Conservation (phyloP, 2,888 invertebrate species). For the Pachycephus smyrnensis region DNA sequence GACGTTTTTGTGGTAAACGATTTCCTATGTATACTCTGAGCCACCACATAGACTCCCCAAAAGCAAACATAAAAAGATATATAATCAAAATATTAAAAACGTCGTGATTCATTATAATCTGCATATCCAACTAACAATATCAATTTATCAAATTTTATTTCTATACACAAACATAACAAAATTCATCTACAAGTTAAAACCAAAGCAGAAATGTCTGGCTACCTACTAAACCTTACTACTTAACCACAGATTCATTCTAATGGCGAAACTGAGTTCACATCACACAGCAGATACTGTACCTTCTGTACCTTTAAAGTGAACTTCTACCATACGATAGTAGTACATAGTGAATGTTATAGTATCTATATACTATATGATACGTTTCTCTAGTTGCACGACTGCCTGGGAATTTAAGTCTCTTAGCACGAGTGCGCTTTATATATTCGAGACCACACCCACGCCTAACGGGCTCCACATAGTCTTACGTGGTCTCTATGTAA, state of each 20-base stretch:
- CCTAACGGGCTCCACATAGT: background rate
- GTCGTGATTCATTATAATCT: background rate
- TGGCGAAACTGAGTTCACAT: background rate
- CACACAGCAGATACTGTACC: background rate
- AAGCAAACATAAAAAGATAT: background rate
- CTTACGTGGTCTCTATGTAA: background rate
- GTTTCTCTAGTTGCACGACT: background rate
- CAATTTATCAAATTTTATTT: background rate
- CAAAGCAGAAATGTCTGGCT: background rate
- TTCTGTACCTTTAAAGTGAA: background rate
- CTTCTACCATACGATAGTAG: background rate
- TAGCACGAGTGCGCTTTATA: background rate
- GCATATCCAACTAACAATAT: background rate
- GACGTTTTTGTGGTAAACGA: background rate
- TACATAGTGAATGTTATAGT: background rate
- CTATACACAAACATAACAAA: no score
- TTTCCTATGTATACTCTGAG: background rate
- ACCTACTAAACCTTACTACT: background rate
- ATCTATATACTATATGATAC: background rate
- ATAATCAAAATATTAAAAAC: background rate
- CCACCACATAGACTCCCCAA: background rate
- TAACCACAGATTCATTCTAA: background rate
- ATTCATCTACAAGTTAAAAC: no score
- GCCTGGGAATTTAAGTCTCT: background rate
- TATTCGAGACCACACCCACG: slow-evolving; percentile 4